Evolutionary conservation across 1,140 invertebrate species (phyloP).

Genomic region (Drosophila santomea): DNA sequence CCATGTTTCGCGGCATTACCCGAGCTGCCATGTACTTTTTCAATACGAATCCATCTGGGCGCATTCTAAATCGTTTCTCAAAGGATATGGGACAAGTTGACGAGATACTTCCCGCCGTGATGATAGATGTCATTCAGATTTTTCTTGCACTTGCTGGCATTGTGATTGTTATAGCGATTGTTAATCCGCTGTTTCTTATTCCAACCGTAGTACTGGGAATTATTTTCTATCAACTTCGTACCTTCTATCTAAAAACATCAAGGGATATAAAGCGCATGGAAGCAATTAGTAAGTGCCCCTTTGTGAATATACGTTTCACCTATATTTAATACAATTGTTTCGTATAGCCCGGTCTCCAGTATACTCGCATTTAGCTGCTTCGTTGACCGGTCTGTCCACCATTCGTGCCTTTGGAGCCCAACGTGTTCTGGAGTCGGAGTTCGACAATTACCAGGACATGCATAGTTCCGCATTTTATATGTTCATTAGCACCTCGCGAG

Average conservation of each 20-base stretch:
- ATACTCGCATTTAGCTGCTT: conserved; percentile 94
- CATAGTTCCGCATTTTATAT: conserved; percentile 89
- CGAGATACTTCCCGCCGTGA: conserved; percentile 91
- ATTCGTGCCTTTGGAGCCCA: conserved; percentile 94
- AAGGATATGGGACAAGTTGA: conserved; percentile 95
- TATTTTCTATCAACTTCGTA: conserved; percentile 91
- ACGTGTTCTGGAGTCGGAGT: conserved; percentile 91
- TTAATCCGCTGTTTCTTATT: conserved; percentile 91
- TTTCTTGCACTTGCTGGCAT: conserved; percentile 90
- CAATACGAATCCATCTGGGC: conserved; percentile 91
- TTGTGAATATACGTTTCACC: neutral
- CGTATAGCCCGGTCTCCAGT: conserved; percentile 90
- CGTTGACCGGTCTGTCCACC: conserved; percentile 94
- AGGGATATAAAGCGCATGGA: conserved; percentile 95
- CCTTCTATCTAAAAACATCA: conserved; percentile 92
- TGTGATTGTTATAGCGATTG: conserved; percentile 89
- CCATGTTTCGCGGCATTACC: conserved; percentile 91
- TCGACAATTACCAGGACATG: conserved; percentile 91
- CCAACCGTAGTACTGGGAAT: conserved; percentile 89
- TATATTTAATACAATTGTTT: neutral
- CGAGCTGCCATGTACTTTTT: conserved; percentile 93
- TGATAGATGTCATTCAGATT: conserved; percentile 92
- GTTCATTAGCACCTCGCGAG: conserved; percentile 88
- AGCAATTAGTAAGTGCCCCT: conserved; percentile 90
- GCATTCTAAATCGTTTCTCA: conserved; percentile 92